Evolutionary conservation across 2,888 invertebrate genomes (phyloP).

Genomic region (Thereva nobilitata): DNA sequence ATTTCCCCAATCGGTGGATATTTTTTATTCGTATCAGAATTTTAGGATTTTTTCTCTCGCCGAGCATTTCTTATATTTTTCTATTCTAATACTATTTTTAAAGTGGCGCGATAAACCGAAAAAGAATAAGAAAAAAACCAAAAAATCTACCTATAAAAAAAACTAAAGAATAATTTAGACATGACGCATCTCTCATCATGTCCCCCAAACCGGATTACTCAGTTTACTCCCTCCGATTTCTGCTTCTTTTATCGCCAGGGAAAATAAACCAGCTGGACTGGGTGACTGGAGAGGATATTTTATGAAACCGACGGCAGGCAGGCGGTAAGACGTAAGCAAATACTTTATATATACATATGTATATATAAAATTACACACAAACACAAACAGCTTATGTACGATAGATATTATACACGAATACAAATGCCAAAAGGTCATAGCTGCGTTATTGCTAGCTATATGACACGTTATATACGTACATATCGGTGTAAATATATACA

Average conservation of each 20-base stretch:
- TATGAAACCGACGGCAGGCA: constrained; percentile 17
- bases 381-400: too few species aligned
- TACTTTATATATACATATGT: not conserved
- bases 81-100: constrained; percentile 3
- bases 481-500: too few species aligned
- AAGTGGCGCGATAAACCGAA: constrained; percentile 1
- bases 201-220: constrained; percentile 31
- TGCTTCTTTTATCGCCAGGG: constrained; percentile 19
- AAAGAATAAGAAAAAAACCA: not conserved
- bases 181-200: constrained; percentile 30
- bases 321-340: constrained; percentile 21
- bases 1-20: too few species aligned
- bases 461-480: too few species aligned
- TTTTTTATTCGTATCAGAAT: too few species aligned
- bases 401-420: too few species aligned
- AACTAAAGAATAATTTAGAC: constrained; percentile 14
- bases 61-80: not conserved
- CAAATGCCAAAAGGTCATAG: too few species aligned
- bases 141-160: constrained; percentile 16
- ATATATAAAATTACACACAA: too few species aligned
- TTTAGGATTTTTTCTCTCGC: too few species aligned
- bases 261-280: constrained; percentile 30
- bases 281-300: constrained; percentile 21
- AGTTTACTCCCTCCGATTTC: constrained; percentile 25
- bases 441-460: too few species aligned